Base-by-base conservation (phyloP, 2,113 vertebrate genomes). In the Percopsis transmontana region DNA sequence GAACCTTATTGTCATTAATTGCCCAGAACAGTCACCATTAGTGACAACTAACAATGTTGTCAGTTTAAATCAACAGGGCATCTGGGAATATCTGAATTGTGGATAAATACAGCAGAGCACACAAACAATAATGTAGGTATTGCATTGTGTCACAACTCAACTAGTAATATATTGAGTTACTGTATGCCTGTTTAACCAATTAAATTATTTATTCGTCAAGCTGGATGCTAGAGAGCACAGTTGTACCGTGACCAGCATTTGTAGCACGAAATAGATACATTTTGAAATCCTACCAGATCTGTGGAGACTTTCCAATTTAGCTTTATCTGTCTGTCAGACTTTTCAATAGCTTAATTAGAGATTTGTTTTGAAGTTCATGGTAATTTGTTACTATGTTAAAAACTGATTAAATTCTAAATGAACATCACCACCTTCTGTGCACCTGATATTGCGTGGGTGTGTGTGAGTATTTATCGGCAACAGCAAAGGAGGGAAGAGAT, bases 131-230 rank as follows among this genome's bases (percentile, higher is more conserved):
- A 72, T 62, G 45, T 57, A 16, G 11, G 59, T 74, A 73, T 76
- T 82, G 62, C 71, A 80, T 86, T 85, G 81, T 81, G 53, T 67
- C 59, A 83, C 45, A 72, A 61, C 39, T 52, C 41, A 55, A 5
- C 18, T 51, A 73, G 61, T 82, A 42, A 58, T 44, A 81, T 67
- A 81, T 80, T 82, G 83, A 80, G 74, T 71, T 70, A 72, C n/a
- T n/a, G n/a, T n/a, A n/a, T 63, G 70, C 70, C 60, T 76, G 51
- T 81, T 90, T 68, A 85, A 79, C 66, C 48, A 66, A 72, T 82
- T 74, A 62, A 86, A 87, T 85, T 80, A 87, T 81, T 62, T 61
- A 45, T 23, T 76, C 72, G 86, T 88, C 80, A 69, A 85, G 80
- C 72, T 63, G 59, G 80, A 84, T 72, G 60, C 59, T 56, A 42